phyloP scores from a whole-genome alignment of 2,888 invertebrate genomes.

The Drosophila neonasuta region DNA sequence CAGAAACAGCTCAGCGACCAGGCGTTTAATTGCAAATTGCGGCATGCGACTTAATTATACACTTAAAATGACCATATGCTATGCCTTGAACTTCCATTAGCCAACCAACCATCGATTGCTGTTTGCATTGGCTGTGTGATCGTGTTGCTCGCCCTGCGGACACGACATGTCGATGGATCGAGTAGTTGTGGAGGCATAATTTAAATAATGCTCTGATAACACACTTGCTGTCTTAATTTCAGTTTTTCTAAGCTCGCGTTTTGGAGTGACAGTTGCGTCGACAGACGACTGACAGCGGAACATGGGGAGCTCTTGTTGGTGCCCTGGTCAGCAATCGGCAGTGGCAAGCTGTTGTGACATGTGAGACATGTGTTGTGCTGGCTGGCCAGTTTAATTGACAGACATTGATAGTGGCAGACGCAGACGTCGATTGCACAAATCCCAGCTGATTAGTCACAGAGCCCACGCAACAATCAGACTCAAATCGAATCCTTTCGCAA shows the following conservation, averaged over 20 bases:
- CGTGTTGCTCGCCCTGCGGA: slow-evolving; percentile 45
- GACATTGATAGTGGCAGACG: slow-evolving; percentile 59
- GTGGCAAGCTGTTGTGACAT: slow-evolving; percentile 47
- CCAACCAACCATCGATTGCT: slow-evolving; percentile 20
- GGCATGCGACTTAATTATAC: slow-evolving; percentile 50
- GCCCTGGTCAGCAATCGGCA: slow-evolving; percentile 22
- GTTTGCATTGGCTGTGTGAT: slow-evolving; percentile 19
- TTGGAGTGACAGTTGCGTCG: slow-evolving; percentile 57
- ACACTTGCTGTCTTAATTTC: slow-evolving; percentile 19
- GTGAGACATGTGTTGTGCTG: slow-evolving; percentile 43
- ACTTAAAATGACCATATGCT: slow-evolving; percentile 20
- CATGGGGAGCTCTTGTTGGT: slow-evolving; percentile 49
- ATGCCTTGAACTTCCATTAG: slow-evolving; percentile 50
- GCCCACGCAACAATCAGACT: slow-evolving; percentile 33
- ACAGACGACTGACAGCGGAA: slow-evolving; percentile 55
- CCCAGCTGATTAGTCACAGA: slow-evolving; percentile 34
- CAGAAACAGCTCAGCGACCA: slow-evolving; percentile 30
- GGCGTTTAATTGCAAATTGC: slow-evolving; percentile 31
- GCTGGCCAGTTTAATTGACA: slow-evolving; percentile 61
- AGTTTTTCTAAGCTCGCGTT: slow-evolving; percentile 30
- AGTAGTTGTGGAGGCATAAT: slow-evolving; percentile 27
- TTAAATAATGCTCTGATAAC: slow-evolving; percentile 37
- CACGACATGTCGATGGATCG: slow-evolving; percentile 15
- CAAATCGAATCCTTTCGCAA: slow-evolving; percentile 19
- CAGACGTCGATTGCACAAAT: slow-evolving; percentile 23